phyloP scores from a whole-genome alignment of 2,888 invertebrate genomes.

The Drosophila lutescens region DNA sequence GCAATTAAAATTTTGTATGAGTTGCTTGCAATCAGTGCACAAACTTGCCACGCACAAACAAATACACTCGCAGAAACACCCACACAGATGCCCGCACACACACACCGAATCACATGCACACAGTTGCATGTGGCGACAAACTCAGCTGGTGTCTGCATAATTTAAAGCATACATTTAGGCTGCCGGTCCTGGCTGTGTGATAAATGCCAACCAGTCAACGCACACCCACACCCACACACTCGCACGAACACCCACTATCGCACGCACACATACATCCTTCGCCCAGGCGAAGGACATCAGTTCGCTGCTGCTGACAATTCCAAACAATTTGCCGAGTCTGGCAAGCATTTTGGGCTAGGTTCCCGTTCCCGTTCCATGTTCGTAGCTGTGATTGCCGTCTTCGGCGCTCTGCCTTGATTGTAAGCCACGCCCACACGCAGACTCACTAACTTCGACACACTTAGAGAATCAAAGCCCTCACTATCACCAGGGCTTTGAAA shows the following conservation, averaged over 20 bases:
- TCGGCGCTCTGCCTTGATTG: conserved; percentile 59
- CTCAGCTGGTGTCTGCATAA: conserved; percentile 80
- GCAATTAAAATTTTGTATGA: conserved; percentile 82
- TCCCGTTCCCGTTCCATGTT: conserved; percentile 52
- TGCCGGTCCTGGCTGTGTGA: conserved; percentile 70
- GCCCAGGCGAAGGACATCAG: not conserved
- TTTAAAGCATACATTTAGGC: conserved; percentile 80
- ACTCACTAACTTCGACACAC: conserved; percentile 16
- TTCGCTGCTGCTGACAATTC: conserved; percentile 56
- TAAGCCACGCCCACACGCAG: conserved; percentile 37
- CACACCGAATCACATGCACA: conserved; percentile 7
- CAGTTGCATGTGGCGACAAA: conserved; percentile 54
- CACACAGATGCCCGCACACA: conserved; percentile 12
- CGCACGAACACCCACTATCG: conserved; percentile 1
- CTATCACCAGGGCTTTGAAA: not conserved
- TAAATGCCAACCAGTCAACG: conserved; percentile 66
- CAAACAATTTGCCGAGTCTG: conserved; percentile 62
- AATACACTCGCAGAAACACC: conserved; percentile 28
- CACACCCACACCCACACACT: conserved; percentile 17
- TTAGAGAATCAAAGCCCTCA: not conserved
- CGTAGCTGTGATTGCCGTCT: conserved; percentile 67
- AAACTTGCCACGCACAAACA: conserved; percentile 62
- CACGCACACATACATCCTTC: conserved; percentile 6
- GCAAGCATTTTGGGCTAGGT: conserved; percentile 41
- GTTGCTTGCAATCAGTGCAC: conserved; percentile 80